phyloP scores from a whole-genome alignment of 1,140 invertebrate species.

The Himalopsyche phryganea region DNA sequence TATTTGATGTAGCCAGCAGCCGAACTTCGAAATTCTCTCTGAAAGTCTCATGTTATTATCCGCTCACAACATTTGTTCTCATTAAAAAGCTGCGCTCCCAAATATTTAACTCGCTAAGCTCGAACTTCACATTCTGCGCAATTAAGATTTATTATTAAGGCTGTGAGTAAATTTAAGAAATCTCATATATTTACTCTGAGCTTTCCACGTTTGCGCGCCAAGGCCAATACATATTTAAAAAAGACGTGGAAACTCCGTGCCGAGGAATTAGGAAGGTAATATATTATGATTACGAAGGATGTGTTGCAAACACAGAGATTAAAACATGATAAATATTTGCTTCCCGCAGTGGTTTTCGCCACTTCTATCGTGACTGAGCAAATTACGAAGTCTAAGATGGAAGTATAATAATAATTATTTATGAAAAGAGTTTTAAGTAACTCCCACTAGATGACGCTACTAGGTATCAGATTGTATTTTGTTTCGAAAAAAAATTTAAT shows the following conservation, averaged over 20 bases:
- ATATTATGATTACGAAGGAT: constrained; percentile 34
- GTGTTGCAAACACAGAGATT: constrained; percentile 34
- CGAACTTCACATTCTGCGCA: constrained; percentile 19
- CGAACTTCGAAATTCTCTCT: too few relatives aligned
- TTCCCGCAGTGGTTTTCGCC: background rate
- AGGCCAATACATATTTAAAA: constrained; percentile 2
- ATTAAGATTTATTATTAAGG: constrained; percentile 32
- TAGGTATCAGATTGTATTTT: too few relatives aligned
- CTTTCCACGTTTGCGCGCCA: constrained; percentile 2
- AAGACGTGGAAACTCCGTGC: constrained; percentile 15
- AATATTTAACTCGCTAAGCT: background rate
- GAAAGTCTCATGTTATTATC: too few relatives aligned
- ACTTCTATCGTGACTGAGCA: background rate
- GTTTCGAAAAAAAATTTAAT: too few relatives aligned
- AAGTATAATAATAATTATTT: too few relatives aligned
- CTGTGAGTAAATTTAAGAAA: constrained; percentile 28
- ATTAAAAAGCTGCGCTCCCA: too few relatives aligned
- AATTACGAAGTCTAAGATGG: too few relatives aligned
- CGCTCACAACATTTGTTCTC: too few relatives aligned
- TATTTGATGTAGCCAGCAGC: too few relatives aligned
- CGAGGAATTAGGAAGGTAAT: constrained; percentile 30
- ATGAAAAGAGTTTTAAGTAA: too few relatives aligned
- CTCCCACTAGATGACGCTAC: too few relatives aligned
- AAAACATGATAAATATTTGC: constrained; percentile 33
- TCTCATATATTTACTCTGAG: constrained; percentile 24